phyloP scores from a whole-genome alignment of 2,888 invertebrate genomes.

The Ethmia dodecea region DNA sequence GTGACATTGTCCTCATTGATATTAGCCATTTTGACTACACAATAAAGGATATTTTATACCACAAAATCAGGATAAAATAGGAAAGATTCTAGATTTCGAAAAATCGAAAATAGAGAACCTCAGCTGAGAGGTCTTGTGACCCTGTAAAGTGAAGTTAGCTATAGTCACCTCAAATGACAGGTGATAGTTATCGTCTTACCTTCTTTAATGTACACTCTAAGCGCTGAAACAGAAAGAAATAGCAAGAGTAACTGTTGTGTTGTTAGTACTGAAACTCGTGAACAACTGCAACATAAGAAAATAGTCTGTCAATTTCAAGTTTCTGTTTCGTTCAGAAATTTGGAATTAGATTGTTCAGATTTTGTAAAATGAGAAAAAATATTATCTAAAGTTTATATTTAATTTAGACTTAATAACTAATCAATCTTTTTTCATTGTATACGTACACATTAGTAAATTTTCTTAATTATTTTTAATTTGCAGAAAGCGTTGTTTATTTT shows the following conservation, averaged over 20 bases:
- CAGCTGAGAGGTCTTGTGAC: conserved; percentile 79
- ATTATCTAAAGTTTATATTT: too few relatives aligned
- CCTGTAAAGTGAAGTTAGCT: conserved; percentile 52
- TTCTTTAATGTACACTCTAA: conserved; percentile 53
- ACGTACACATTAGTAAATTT: too few relatives aligned
- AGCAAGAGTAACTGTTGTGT: conserved; percentile 27
- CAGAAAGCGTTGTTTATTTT: too few relatives aligned
- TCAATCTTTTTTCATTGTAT: too few relatives aligned
- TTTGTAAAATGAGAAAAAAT: too few relatives aligned
- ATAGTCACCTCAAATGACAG: too few relatives aligned
- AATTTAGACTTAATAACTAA: too few relatives aligned
- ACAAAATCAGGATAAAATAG: conserved; percentile 32
- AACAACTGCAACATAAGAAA: conserved; percentile 24
- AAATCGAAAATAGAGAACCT: conserved; percentile 51
- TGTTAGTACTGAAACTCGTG: conserved; percentile 35
- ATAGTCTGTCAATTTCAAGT: conserved; percentile 18
- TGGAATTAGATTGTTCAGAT: background rate
- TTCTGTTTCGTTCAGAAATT: conserved; percentile 13
- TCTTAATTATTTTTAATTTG: too few relatives aligned
- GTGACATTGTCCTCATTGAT: conserved; percentile 79
- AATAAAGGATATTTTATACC: conserved; percentile 26
- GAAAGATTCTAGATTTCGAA: conserved; percentile 36
- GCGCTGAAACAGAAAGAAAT: conserved; percentile 53
- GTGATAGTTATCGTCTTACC: conserved; percentile 49
- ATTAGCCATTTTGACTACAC: conserved; percentile 70